phyloP scores from a whole-genome alignment of 1,140 invertebrate genomes.

The Lasioglossum albipes region DNA sequence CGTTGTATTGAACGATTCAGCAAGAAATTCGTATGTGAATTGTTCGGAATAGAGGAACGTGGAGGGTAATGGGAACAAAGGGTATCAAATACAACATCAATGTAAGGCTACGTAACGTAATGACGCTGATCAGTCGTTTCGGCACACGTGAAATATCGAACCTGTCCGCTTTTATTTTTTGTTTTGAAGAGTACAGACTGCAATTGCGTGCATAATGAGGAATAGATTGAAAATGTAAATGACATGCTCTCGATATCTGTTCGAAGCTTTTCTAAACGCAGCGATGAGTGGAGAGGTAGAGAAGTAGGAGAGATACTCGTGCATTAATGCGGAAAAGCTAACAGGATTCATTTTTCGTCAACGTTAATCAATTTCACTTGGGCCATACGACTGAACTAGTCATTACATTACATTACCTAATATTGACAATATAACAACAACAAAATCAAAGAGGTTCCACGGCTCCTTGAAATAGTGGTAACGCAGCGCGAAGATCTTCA shows the following conservation, averaged over 20 bases:
- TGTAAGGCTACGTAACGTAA: constrained; percentile 81
- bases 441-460: constrained; percentile 99
- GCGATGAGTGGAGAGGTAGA: not conserved
- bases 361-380: constrained; percentile 70
- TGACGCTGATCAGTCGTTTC: constrained; percentile 76
- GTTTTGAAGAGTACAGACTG: not conserved
- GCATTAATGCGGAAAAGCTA: constrained; percentile 61
- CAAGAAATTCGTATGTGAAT: constrained; percentile 12
- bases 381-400: constrained; percentile 76
- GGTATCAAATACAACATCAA: constrained; percentile 70
- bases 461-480: constrained; percentile 99
- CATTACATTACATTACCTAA: constrained; percentile 87
- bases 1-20: constrained; percentile 7
- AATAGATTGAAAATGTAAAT: constrained; percentile 8
- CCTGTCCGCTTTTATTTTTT: constrained; percentile 69
- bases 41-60: not conserved
- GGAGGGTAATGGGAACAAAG: not conserved
- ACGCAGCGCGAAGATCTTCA: constrained; percentile 97
- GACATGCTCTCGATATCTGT: constrained; percentile 43
- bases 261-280: constrained; percentile 5
- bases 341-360: constrained; percentile 63
- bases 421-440: constrained; percentile 99
- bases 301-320: not conserved
- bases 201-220: constrained; percentile 38
- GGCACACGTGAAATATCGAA: constrained; percentile 76